phyloP scores from a whole-genome alignment of 2,797 vertebrate species.

The Gouania willdenowi region DNA sequence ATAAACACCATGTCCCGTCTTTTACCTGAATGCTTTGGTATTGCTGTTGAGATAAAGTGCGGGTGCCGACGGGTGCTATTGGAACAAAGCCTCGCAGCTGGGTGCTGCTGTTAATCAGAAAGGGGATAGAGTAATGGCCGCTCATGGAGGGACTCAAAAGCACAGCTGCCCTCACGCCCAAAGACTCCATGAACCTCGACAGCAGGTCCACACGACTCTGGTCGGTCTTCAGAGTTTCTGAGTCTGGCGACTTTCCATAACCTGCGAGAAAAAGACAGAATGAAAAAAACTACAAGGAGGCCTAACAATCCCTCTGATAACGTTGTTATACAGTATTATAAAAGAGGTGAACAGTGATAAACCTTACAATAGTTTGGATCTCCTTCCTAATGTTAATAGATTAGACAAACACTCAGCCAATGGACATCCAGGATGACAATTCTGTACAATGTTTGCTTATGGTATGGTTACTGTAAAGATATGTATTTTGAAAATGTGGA shows the following conservation, averaged over 20 bases:
- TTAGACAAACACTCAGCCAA: too few species aligned
- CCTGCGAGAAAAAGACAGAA: slow-evolving; percentile 72
- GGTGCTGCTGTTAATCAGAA: slow-evolving; percentile 79
- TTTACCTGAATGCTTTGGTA: slow-evolving; percentile 87
- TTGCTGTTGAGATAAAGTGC: slow-evolving; percentile 80
- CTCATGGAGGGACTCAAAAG: slow-evolving; percentile 94
- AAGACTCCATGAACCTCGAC: slow-evolving; percentile 75
- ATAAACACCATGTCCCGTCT: background rate
- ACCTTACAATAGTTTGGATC: too few species aligned
- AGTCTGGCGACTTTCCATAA: slow-evolving; percentile 84
- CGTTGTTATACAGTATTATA: too few species aligned
- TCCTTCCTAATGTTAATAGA: too few species aligned
- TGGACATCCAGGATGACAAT: too few species aligned
- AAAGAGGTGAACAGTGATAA: too few species aligned
- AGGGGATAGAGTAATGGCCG: slow-evolving; percentile 88
- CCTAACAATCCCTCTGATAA: too few species aligned
- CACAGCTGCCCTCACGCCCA: slow-evolving; percentile 77
- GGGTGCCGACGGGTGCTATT: slow-evolving; percentile 86
- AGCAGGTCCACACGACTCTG: slow-evolving; percentile 83
- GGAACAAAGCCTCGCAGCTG: slow-evolving; percentile 85
- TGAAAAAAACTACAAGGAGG: too few species aligned
- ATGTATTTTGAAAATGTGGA: too few species aligned
- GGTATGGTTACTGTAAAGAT: too few species aligned
- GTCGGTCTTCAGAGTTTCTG: slow-evolving; percentile 70
- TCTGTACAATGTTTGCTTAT: too few species aligned